These are phyloP conservation scores for Pedionomus torquatus DNA, from an alignment of 2,113 vertebrate species.

Conservation along the genomic window DNA sequence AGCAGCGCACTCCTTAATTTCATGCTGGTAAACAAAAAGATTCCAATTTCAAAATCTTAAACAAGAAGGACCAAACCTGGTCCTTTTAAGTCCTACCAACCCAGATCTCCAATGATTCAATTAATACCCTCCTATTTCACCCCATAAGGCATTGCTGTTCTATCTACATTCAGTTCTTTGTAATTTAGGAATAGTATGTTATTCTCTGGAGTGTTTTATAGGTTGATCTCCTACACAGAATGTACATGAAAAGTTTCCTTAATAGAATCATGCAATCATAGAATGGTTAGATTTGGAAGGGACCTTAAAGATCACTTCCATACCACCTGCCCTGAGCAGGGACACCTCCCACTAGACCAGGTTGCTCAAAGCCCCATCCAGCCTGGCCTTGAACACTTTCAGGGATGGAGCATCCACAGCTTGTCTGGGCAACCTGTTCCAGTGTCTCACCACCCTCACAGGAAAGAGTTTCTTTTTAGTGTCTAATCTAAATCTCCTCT, in stretches of 20 bases:
- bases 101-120: not conserved
- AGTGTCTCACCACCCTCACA: no score
- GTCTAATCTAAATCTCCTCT: no score
- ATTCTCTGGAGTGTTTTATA: not conserved
- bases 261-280: not conserved
- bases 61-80: not conserved
- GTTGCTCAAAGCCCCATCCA: no score
- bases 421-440: no score
- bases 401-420: no score
- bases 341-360: no score
- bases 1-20: not conserved
- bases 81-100: not conserved
- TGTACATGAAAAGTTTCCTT: not conserved
- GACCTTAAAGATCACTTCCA: no score
- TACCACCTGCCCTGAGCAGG: no score
- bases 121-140: not conserved
- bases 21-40: not conserved
- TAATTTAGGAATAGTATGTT: not conserved
- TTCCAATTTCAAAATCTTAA: not conserved
- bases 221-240: not conserved
- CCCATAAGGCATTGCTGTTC: not conserved
- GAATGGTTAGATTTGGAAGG: no score
- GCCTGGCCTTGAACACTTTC: no score
- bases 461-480: no score
- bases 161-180: not conserved